phyloP scores from a whole-genome alignment of 2,113 vertebrate genomes.

The Neotoma lepida region DNA sequence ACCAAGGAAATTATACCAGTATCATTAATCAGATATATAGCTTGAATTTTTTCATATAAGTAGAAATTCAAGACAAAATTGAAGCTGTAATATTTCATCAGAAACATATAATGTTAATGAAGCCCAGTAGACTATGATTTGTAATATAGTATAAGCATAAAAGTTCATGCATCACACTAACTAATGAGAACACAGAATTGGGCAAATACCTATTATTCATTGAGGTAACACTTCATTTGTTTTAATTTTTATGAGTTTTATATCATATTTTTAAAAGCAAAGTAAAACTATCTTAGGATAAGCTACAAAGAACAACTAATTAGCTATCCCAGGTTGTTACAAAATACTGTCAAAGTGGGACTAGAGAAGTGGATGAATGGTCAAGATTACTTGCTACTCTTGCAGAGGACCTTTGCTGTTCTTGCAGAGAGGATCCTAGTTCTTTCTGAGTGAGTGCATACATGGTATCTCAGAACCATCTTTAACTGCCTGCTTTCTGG shows the following conservation, averaged over 20 bases:
- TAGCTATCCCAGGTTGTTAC: neutral
- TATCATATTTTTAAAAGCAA: neutral
- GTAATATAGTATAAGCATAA: neutral
- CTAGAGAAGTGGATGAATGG: neutral
- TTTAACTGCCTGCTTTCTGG: neutral
- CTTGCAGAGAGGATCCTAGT: neutral
- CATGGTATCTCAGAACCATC: neutral
- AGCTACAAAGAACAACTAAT: neutral
- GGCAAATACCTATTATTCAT: neutral
- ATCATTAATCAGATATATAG: slow-evolving; percentile 48
- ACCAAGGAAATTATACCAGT: slow-evolving; percentile 49
- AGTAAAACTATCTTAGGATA: neutral
- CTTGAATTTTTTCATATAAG: slow-evolving; percentile 55
- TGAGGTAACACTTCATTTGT: neutral
- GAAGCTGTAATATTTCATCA: slow-evolving; percentile 81
- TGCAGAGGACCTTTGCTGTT: neutral
- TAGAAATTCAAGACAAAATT: slow-evolving; percentile 71
- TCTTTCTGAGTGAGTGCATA: neutral
- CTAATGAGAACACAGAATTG: neutral
- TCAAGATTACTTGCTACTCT: neutral
- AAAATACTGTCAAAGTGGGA: neutral
- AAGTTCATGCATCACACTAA: neutral
- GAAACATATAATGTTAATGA: slow-evolving; percentile 56
- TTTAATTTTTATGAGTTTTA: slow-evolving; percentile 4
- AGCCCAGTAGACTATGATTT: slow-evolving; percentile 24